Evolutionary conservation across 2,113 vertebrate species (phyloP), one percentile per base, ranked within the genome.

Genomic region (Pachypanchax playfairii): DNA sequence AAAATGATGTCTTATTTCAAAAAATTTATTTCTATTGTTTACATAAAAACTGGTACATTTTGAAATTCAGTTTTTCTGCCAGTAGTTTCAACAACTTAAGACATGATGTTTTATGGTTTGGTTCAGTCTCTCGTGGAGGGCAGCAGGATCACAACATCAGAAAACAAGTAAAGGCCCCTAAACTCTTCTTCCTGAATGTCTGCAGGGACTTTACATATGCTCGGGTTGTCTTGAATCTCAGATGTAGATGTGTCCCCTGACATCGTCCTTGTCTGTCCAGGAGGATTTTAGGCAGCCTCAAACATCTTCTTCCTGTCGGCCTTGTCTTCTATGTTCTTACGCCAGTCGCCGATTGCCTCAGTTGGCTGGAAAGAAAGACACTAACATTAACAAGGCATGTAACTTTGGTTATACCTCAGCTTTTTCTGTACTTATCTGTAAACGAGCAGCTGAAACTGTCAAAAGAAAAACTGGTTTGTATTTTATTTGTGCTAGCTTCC

Each of bases 291-390:
- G 77, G 94, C 89, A 58, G 91, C 42, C 90, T 98, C 95, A 0
- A 98, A 98, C 96, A 96, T 98, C 92, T 98, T 98, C 96, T 98
- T 98, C 69, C 94, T 97, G 90, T 95, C 96, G 14, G 96, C 95
- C 88, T 97, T 96, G 79, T 98, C 96, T 77, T 98, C 96, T 2
- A 98, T 94, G 89, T 98, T 98, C 91, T 97, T 96, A 87, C 95
- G 92, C 96, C 96, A 98, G 90, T 98, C 95, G 1, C 96, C 96
- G 0, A 94, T 93, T 0, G 95, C 85, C 90, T 95, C 95, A 91
- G 65, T 21, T 0, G 80, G 64, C 64, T 77, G 64, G 1, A 31
- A 29, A 42, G 3, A 33, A 2, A 17, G 8, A 3, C n/a, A n/a
- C 18, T n/a, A 41, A 41, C 39, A n/a, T 6, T 8, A 20, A 20